Base-by-base conservation (phyloP, 1,140 invertebrate genomes). In the Drosophila kohkoa region DNA sequence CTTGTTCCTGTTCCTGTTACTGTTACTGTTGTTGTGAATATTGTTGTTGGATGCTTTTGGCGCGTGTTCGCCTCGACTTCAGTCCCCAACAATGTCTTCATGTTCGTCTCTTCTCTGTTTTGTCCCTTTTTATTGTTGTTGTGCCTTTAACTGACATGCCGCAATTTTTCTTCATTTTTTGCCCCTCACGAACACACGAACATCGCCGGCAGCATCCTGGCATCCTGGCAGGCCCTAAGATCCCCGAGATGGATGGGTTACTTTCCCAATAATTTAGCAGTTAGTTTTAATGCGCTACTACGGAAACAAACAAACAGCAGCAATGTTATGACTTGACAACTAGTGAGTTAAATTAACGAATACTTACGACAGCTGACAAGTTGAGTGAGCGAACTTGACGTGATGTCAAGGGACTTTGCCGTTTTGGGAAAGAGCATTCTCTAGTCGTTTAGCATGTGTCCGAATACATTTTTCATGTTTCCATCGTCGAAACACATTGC, bases 111-210 rank as follows among this genome's bases (percentile, higher is more conserved):
- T 78, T 60, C 54, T 85, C 76, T 78, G 73, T 80, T 81, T 67
- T 87, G 68, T 74, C 77, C 83, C 69, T 83, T 85, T 89, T 75
- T 75, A 70, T 78, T 88, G 83, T 77, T 72, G 77, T 80, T 78
- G 77, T 89, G 85, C 81, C 85, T 89, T 75, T 63, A 71, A 81
- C 83, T 89, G 83, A 89, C 83, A 83, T 70, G 77, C 83, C 80
- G 85, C 80, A 88, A 89, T 88, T 88, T 88, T 83, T 88, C 83
- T 88, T 89, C 85, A 89, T 88, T 88, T 87, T 70, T 65, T 65
- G 46, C 20, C 20, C 20, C 20, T 4, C 20, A 25, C 76, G 67
- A 70, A 59, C 77, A 59, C 59, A 16, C 48, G 35, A 60, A 58
- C 57, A 45, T 54, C 49, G 30, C 45, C 46, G 76, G 63, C 77